Base-by-base conservation (phyloP, 2,888 invertebrate genomes). In the Troides aeacus region DNA sequence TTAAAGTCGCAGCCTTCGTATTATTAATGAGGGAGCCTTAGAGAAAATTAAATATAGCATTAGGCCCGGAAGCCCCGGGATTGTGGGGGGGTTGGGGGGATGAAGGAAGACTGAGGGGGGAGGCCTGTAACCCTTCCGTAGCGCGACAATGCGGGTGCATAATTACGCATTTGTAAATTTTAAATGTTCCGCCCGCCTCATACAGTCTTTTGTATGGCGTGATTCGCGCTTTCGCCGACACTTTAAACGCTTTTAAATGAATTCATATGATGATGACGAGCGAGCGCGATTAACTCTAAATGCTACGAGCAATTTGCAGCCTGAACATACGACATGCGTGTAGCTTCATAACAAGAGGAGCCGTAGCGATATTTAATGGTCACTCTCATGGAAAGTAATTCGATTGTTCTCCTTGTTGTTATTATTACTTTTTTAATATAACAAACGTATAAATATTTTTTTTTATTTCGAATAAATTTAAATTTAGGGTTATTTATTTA, bases 21-120 rank as follows among this genome's bases (percentile, higher is more conserved):
- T 90, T 92, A 92, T 92, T 92, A 92, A 92, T 92, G 92, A 92
- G 91, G 84, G 90, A 90, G 92, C 89, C 92, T 92, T 92, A 91
- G 90, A 91, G 90, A 92, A 92, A 92, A 92, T 92, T 92, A 92
- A 92, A 92, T 92, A 92, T 92, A 92, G 92, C 92, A 92, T 92
- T 92, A 92, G 92, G 88, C 89, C 85, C 90, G 91, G 91, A 90
- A 90, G 87, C 90, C 84, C 82, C 85, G 88, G 85, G 83, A 85
- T 83, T 83, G 78, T 82, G 83, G 80, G 82, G 82, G 74, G 66
- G 75, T 78, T 77, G 79, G 80, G 79, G 79, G 80, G 81, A 24
- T 81, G 81, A 81, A 78, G 77, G 78, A 79, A 78, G 80, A 80
- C 81, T n/a, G 81, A 81, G 81, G 78, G 76, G 42, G 68, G 81